Base-by-base conservation (phyloP, 2,113 vertebrate species). In the Heterotis niloticus region DNA sequence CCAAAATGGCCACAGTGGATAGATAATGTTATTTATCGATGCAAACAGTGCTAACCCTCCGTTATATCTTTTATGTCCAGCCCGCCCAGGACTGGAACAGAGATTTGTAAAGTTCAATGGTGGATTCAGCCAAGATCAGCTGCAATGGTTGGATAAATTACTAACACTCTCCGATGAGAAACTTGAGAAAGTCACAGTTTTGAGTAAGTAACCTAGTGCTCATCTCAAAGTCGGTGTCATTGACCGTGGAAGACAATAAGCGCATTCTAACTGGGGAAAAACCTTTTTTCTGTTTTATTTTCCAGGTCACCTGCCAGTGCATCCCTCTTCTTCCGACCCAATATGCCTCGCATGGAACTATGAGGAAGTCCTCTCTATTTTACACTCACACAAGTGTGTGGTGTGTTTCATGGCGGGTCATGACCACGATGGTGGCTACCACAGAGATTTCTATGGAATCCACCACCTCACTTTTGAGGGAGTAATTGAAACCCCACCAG, bases 331-430 rank as follows among this genome's bases (percentile, higher is more conserved):
- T 73, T 92, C 95, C 0, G 84, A 89, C 0, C 23, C 75, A 0
- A 81, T 94, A 23, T 96, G 93, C 82, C 90, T 98, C 1, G 92
- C 95, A 14, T 99, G 98, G 98, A 98, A 99, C 88, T 94, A 90
- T 0, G 59, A 88, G 1, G 91, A 92, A 0, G 89, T 94, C 17
- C 92, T 98, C 65, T 80, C 89, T 0, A 52, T 95, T 7, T 88
- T 98, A 0, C 88, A 90, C 29, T 84, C 92, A 5, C 98, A 99
- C 86, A 29, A 77, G 16, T 92, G 95, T 0, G 96, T 98, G 80
- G 91, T 98, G 20, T 95, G 94, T 52, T 94, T 94, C 83, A 90
- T 99, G 18, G 92, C 96, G 0, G 97, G 98, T 34, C 97, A 99
- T 65, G 90, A 95, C 78, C 97, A 99, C 0, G 89, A 95, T 0